Base-by-base conservation (phyloP, 2,888 invertebrate genomes). In the Amblyjoppa fuscipennis region DNA sequence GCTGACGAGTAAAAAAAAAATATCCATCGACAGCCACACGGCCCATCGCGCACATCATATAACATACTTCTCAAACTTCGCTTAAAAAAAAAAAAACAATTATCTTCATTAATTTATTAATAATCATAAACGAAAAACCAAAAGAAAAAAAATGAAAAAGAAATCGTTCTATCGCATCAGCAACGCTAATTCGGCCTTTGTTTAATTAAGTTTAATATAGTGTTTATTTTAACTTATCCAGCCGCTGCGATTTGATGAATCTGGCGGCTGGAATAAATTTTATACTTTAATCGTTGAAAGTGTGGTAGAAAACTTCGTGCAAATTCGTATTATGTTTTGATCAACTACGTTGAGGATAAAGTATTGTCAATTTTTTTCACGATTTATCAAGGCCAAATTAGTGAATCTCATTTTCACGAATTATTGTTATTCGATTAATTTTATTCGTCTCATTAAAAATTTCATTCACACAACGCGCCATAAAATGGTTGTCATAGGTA, bases 141-240 rank as follows among this genome's bases (percentile, higher is more conserved):
- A 70, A 74, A 49, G 45, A 82, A 25, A 20, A 79, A 75, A 73
- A 85, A 84, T 28, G 16, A 73, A 41, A 28, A 34, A 64, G 59
- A 84, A 84, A 89, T 90, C 91, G 90, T 92, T 91, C 91, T 91
- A 88, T 93, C 93, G 93, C 93, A 93, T 93, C 93, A 92, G 92
- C 93, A 93, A 92, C 92, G 92, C 93, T 93, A 93, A 93, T 93
- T 91, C 91, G 91, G 91, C 91, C 91, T 91, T 91, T 90, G 82
- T 82, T 75, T 85, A 77, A 84, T 84, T 83, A 85, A 76, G 76
- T 85, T 74, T 82, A 81, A 82, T 85, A 25, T 84, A 86, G 75
- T 66, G 56, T 83, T 86, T 84, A 61, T 86, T 80, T 68, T 69
- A 61, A 51, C 59, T 59, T 59, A 59, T 79, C 49, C 70, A 69